These are phyloP conservation scores for Diachasmimorpha longicaudata DNA, from an alignment of 1,140 invertebrate genomes.

Conservation along the genomic window DNA sequence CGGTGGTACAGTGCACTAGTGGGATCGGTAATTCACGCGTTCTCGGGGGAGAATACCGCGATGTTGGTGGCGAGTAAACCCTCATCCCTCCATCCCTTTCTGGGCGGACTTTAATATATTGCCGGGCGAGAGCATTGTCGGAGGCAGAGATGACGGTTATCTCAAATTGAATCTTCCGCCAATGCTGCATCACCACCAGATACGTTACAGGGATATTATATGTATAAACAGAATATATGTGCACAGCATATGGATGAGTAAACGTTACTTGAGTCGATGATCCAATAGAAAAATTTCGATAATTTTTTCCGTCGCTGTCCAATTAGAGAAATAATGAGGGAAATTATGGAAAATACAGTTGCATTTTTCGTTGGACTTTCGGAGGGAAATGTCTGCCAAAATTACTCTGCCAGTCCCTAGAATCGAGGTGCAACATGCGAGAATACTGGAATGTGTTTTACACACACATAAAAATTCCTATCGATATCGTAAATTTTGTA, in stretches of 20 bases:
- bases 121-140: slow-evolving; percentile 32
- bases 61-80: not conserved
- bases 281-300: too few relatives aligned
- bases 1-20: not conserved
- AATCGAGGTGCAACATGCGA: too few relatives aligned
- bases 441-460: too few relatives aligned
- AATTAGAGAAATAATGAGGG: too few relatives aligned
- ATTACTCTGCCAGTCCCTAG: too few relatives aligned
- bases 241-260: not conserved
- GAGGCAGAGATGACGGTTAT: slow-evolving; percentile 46
- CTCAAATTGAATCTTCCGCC: slow-evolving; percentile 52
- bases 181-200: slow-evolving; percentile 20
- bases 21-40: not conserved
- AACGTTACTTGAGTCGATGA: not conserved
- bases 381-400: too few relatives aligned
- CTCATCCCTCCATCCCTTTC: not conserved
- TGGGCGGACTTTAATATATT: not conserved
- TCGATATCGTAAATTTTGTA: too few relatives aligned
- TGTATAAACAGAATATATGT: not conserved
- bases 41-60: not conserved
- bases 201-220: slow-evolving; percentile 15
- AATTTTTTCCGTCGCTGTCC: too few relatives aligned
- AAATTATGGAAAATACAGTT: too few relatives aligned
- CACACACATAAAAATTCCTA: too few relatives aligned
- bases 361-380: too few relatives aligned